Evolutionary conservation across 1,140 invertebrate genomes (phyloP).

Genomic region (Pomacea maculata): DNA sequence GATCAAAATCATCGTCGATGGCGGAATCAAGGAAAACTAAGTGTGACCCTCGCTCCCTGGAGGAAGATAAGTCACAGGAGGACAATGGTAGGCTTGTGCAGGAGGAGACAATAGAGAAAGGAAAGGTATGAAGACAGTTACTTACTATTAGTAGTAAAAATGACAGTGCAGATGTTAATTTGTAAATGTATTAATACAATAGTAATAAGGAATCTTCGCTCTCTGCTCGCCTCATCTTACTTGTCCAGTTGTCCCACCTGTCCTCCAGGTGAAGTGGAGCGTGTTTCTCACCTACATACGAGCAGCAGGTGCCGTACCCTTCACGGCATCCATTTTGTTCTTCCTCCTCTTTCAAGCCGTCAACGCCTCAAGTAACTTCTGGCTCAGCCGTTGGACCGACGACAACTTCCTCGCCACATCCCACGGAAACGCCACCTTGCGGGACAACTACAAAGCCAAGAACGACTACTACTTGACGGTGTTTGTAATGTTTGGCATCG

Average conservation of each 20-base stretch:
- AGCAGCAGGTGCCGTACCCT: constrained; percentile 82
- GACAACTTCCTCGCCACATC: constrained; percentile 41
- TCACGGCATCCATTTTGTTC: constrained; percentile 62
- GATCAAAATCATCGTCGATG: neutral
- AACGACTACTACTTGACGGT: constrained; percentile 44
- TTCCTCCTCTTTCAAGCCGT: constrained; percentile 50
- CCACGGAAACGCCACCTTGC: constrained; percentile 13
- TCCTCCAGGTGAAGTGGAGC: constrained; percentile 78
- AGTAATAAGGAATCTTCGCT: too few relatives aligned
- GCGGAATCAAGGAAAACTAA: neutral
- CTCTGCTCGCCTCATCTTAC: too few relatives aligned
- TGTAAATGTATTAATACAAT: too few relatives aligned
- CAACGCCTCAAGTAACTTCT: constrained; percentile 53
- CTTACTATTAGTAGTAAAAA: too few relatives aligned
- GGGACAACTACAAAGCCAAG: constrained; percentile 10
- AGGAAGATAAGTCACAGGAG: neutral
- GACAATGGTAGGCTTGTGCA: constrained; percentile 19
- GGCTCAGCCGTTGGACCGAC: constrained; percentile 61
- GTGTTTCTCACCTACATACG: constrained; percentile 90
- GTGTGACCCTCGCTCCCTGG: neutral
- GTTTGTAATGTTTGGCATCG: constrained; percentile 55
- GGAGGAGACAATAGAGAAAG: constrained; percentile 34
- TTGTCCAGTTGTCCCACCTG: too few relatives aligned
- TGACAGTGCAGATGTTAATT: too few relatives aligned
- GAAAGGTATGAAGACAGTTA: constrained; percentile 25